These are phyloP conservation scores for Monoplex corrugatus DNA, from an alignment of 2,888 invertebrate species.

Conservation along the genomic window DNA sequence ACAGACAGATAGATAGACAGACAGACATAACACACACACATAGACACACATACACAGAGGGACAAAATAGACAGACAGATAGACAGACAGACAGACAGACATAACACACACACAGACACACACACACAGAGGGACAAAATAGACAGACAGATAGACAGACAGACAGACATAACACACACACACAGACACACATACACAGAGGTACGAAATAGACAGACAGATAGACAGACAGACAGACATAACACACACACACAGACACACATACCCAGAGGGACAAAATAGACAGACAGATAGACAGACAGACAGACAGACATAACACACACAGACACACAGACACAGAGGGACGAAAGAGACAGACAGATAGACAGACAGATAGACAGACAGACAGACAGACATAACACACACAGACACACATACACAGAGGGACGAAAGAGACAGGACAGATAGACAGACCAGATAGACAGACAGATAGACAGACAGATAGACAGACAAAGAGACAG, in stretches of 20 bases:
- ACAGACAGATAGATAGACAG: not conserved
- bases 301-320: too few relatives aligned
- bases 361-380: not conserved
- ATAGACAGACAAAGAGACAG: too few relatives aligned
- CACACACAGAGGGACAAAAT: too few relatives aligned
- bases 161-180: constrained; percentile 10
- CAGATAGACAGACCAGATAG: too few relatives aligned
- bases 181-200: constrained; percentile 10
- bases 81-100: not conserved
- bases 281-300: not conserved
- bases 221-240: too few relatives aligned
- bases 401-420: too few relatives aligned
- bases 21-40: not conserved
- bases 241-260: not conserved
- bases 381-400: not conserved
- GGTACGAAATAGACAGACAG: not conserved
- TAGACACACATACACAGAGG: not conserved
- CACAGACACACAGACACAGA: too few relatives aligned
- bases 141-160: too few relatives aligned
- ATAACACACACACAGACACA: not conserved
- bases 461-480: too few relatives aligned
- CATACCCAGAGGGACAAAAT: not conserved
- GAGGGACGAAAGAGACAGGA: too few relatives aligned
- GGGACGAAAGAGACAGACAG: too few relatives aligned
- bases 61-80: not conserved